Base-by-base conservation (phyloP, 1,140 invertebrate genomes). In the Mycetomoellerius zeteki region DNA sequence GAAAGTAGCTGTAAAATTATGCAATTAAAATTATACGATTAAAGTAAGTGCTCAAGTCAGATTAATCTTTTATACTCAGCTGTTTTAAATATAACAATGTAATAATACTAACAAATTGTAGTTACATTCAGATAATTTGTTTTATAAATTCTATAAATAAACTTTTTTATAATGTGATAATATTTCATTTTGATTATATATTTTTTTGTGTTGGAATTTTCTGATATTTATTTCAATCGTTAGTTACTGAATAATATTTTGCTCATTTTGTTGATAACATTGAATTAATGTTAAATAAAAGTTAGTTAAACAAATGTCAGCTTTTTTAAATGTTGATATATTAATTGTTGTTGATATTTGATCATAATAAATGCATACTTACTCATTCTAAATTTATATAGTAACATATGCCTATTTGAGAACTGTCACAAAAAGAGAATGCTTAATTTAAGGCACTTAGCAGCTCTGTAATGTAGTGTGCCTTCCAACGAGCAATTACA, bases 361-460 rank as follows among this genome's bases (percentile, higher is more conserved):
- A 16, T 37, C 19, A 37, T 14, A 10, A 19, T 21, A 65, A 33
- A 54, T 43, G 14, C 43, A 69, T 58, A 67, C 62, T 37, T 71
- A 3, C 10, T 69, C 3, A 5, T 65, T 6, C 19, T 19, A 14
- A 6, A 10, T 80, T 80, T n/a, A 64, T n/a, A 72, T 14, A 12
- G 3, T n/a, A 43, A 58, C 14, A 30, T 12, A 0, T 1, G 19
- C 14, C 2, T 54, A 16, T 72, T 58, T 81, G 14, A 71, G 10
- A 56, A 81, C 7, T 58, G 16, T 62, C 7, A 71, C 6, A 71
- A 30, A 72, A 82, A 4, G 10, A 5, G 3, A 43, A 10, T 43
- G 24, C 7, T 56, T 12, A 54, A 81, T 72, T 82, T 47, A 24
- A 80, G 27, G 27, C 43, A 72, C 33, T 71, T 19, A 69, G 4